Base-by-base conservation (phyloP, 2,888 invertebrate genomes). In the Lamellibrachia satsuma region DNA sequence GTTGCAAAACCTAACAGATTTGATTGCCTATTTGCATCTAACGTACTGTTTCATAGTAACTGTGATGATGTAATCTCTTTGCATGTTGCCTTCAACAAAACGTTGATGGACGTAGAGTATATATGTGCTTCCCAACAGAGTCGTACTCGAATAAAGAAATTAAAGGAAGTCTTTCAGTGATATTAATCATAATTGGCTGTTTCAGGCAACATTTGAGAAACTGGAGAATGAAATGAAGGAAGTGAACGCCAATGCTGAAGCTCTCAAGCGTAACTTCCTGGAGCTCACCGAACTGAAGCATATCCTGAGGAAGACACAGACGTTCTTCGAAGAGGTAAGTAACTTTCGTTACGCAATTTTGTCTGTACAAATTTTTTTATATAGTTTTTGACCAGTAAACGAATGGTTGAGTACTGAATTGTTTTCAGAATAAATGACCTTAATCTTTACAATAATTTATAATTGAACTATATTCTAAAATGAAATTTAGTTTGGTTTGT, bases 191-290 rank as follows among this genome's bases (percentile, higher is more conserved):
- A 7, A 55, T 9, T 55, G 55, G 7, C 75, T 90, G 51, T 91
- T 90, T 52, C 97, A 97, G 97, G 97, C 97, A 7, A 98, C 99
- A 94, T 97, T 99, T 96, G 99, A 99, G 96, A 99, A 99, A 96
- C 97, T 99, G 93, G 99, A 99, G 96, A 99, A 99, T 96, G 99
- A 99, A 96, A 97, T 99, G 95, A 98, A 99, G 52, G 99, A 99
- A 97, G 99, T 99, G 15, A 99, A 99, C 96, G 98, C 99, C 96
- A 99, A 99, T 97, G 99, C 99, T 0, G 99, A 99, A 96, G 99
- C 99, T 90, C 97, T 99, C 94, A 99, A 99, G 96, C 98, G 99
- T 95, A 99, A 99, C 96, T 99, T 98, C 96, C 97, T 99, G 94
- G 99, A 99, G 97, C 97, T 99, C 93, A 99, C 99, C 0, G 99